Evolutionary conservation across 2,797 vertebrate species (phyloP), one percentile per base, ranked within the genome.

Genomic region (Poeciliopsis gracilis): DNA sequence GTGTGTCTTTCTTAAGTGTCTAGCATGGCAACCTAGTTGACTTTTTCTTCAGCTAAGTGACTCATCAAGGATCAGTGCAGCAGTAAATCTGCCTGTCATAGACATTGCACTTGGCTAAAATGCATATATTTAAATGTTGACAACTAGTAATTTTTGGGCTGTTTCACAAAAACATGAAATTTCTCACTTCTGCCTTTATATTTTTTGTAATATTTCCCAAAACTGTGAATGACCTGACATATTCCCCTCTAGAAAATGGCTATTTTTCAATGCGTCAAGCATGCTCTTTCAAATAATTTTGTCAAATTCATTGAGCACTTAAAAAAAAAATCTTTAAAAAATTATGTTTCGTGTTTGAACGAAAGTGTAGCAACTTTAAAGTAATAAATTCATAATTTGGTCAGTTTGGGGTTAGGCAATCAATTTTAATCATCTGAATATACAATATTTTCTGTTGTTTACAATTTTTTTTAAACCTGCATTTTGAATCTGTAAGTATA

Each of bases 41-140:
- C 66, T 79, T 77, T 73, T 82, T 81, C 72, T 77, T 57, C 63
- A 66, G 59, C 75, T 84, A 47, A 63, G 23, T 75, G 59, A 41
- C 75, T 78, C 51, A 79, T 63, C 36, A 16, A 46, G 53, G 16
- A 36, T 76, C 38, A 38, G 38, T 43, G 41, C 72, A 57, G 47
- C 16, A 55, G 75, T 20, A 53, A 33, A 81, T 57, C 69, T 38
- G 25, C 18, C 53, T 71, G 28, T 2, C 2, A 10, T 20, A 38
- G 6, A 30, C 4, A 53, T 23, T 38, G 47, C 18, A 36, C 30
- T 51, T 38, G 51, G 13, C 8, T 43, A 45, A 4, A 25, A 23
- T 23, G 20, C 46, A 33, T 33, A 47, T 41, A 53, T 76, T 41
- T 23, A 69, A 53, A 70, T 51, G n/a, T 41, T 41, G 3, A 67